Percentiles rank a stretch among this genome's conserved stretches.
Conservation (phyloP, 2,797 vertebrate genomes). For the Enoplosus armatus region DNA sequence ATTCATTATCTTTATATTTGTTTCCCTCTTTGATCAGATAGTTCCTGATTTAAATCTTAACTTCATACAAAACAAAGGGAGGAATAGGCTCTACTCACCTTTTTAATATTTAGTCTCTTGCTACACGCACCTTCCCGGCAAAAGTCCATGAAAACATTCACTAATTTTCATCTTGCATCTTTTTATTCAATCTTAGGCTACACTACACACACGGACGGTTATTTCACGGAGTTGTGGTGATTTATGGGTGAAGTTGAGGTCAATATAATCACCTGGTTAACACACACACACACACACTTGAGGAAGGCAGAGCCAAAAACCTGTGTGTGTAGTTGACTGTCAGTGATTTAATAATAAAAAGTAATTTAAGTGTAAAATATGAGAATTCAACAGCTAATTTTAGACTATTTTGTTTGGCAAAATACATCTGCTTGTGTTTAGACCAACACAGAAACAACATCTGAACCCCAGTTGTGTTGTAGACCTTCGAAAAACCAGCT, state of each 20-base stretch:
- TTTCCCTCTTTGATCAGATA: too few species aligned
- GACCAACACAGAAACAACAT: background rate
- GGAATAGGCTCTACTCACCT: background rate
- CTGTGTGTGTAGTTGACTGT: background rate
- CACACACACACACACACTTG: background rate
- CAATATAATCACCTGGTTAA: background rate
- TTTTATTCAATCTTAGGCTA: too few species aligned
- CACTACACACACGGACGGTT: background rate
- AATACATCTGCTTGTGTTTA: background rate
- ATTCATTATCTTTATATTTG: background rate
- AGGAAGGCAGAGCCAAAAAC: background rate
- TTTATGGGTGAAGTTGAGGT: background rate
- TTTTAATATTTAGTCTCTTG: background rate
- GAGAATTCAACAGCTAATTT: background rate
- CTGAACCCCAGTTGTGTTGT: background rate
- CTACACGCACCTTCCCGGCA: background rate
- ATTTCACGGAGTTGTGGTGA: too few species aligned
- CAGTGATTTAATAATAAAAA: background rate
- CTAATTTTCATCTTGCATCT: background rate
- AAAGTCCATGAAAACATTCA: background rate
- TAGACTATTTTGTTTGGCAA: background rate
- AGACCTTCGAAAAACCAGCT: background rate
- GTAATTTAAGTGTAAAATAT: too few species aligned
- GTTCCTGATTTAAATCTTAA: background rate
- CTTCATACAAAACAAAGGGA: background rate